Base-by-base conservation (phyloP, 2,797 vertebrate species). In the Myripristis jacobus region DNA sequence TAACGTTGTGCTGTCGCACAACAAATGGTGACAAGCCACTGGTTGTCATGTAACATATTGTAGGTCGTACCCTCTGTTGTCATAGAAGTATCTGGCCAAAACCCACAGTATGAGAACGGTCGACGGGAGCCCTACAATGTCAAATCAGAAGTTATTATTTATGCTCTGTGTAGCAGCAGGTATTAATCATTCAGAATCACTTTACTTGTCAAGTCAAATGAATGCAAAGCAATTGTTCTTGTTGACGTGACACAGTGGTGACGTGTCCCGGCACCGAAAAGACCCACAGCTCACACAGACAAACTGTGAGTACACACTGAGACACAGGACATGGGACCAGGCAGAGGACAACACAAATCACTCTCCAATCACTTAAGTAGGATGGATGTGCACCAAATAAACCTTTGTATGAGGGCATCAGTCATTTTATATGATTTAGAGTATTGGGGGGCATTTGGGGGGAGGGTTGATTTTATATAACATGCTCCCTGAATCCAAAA, bases 91-190 rank as follows among this genome's bases (percentile, higher is more conserved):
- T 87, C 95, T 94, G 58, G 92, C 92, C 81, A 95, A 70, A 72
- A 94, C 94, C 96, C 96, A 97, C 24, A 95, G 70, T 1, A 94
- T 84, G 6, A 96, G 91, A 4, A 95, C 92, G 4, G 87, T 79
- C 48, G 92, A 89, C 6, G 96, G 96, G n/a, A 96, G 73, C 1
- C 96, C 96, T 97, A 47, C 29, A 82, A 89, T 2, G 0, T 21
- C 27, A 79, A 11, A 86, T n/a, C 66, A 64, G n/a, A 77, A 55
- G 66, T 80, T 2, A 41, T 73, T 72, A 74, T 78, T 50, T 10
- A 67, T 24, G 48, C 2, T 21, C 15, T 16, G 34, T 44, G 25
- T 61, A 31, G 52, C 13, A 51, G 15, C 13, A 52, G 24, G 15
- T 4, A 29, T 8, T 31, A n/a, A n/a, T 31, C 8, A 25, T 48